Base-by-base conservation (phyloP, 1,140 invertebrate genomes). In the Microplitis mediator region DNA sequence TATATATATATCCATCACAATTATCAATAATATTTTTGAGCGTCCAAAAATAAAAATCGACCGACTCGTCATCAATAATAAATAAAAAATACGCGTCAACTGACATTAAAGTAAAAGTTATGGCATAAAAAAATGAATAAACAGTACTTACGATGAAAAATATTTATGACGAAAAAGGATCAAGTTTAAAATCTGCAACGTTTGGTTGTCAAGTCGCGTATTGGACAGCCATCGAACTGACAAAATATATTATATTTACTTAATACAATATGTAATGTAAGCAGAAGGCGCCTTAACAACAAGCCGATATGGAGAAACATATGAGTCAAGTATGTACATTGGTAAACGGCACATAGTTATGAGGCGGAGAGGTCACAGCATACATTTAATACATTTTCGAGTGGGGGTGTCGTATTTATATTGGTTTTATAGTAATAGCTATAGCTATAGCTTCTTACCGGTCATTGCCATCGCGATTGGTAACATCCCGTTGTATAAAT, bases 181-280 rank as follows among this genome's bases (percentile, higher is more conserved):
- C 68, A 51, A 45, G 63, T 78, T 64, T 79, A 61, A 71, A 71
- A 72, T 68, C 54, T 66, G 65, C 68, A 71, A 36, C 72, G 74
- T 84, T 86, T 84, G 74, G 77, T 81, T 84, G 82, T 79, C 85
- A 82, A 58, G 84, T 85, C 84, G 84, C 84, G 84, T 86, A 82
- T 81, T 72, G 66, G 76, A 4, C 60, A 64, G 56, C 66, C 56
- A 31, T 6, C 54, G 39, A 69, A 13, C 66, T 56, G 23, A 2
- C 50, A 61, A 69, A 13, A 69, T 54, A 63, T 69, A 65, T 51
- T 45, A 45, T 45, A 45, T 45, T 45, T 68, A 74, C 36, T 75
- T 76, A 62, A 62, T 50, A 71, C 36, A 52, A 69, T 45, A 58
- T 50, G 51, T 45, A 45, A 45, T 45, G 39, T 45, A 45, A 45